These are phyloP conservation scores for Tympanuchus pallidicinctus DNA, from an alignment of 2,113 vertebrate genomes.

Conservation along the genomic window DNA sequence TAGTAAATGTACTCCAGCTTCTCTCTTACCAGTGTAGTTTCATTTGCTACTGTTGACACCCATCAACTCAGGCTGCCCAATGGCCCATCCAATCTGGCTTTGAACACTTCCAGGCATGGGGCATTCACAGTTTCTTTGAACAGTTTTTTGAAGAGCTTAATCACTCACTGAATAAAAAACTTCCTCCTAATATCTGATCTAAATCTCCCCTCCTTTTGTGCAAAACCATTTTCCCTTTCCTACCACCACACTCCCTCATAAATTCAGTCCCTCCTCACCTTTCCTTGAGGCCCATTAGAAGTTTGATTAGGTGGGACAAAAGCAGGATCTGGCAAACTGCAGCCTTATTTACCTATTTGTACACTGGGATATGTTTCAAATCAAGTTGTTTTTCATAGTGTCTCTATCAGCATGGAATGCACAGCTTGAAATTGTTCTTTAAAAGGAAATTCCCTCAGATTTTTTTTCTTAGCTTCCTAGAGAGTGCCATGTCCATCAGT, in stretches of 20 bases:
- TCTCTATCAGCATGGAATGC: background rate
- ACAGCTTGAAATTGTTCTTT: fast-evolving
- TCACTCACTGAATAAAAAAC: background rate
- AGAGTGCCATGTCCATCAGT: background rate
- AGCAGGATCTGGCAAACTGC: background rate
- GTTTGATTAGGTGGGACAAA: background rate
- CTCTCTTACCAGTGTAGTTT: too few species aligned
- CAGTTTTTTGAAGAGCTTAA: background rate
- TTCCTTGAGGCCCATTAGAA: background rate
- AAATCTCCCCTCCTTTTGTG: background rate
- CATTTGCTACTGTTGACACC: too few species aligned
- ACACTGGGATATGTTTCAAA: background rate
- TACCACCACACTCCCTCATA: background rate
- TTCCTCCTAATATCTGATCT: background rate
- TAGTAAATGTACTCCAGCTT: too few species aligned
- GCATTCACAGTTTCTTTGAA: background rate
- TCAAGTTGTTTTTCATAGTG: background rate
- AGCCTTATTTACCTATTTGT: background rate
- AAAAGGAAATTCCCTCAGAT: background rate
- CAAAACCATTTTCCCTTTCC: background rate
- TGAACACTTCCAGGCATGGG: background rate
- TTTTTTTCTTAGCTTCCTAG: background rate
- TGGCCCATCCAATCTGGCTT: background rate
- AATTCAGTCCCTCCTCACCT: background rate
- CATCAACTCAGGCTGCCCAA: background rate